Evolutionary conservation across 2,113 vertebrate species (phyloP).

Genomic region (Nibea coibor): DNA sequence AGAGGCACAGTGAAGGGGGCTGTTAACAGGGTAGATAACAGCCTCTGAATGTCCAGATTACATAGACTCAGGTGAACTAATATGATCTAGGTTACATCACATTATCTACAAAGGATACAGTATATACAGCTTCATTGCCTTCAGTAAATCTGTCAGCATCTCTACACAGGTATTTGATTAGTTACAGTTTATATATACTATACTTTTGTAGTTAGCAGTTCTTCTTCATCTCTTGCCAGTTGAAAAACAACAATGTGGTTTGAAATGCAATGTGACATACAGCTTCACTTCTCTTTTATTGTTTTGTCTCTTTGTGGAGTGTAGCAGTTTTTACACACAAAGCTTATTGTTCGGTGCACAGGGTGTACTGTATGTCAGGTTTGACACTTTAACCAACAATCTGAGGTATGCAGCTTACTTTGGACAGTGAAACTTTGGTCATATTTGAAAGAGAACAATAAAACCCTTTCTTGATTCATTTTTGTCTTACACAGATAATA

Average conservation of each 20-base stretch:
- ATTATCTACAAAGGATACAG: background rate
- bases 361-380: background rate
- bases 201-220: background rate
- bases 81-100: background rate
- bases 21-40: conserved; percentile 24
- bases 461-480: background rate
- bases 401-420: background rate
- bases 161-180: background rate
- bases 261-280: background rate
- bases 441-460: background rate
- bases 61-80: conserved; percentile 1
- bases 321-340: background rate
- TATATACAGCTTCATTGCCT: background rate
- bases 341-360: background rate
- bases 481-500: background rate
- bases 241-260: background rate
- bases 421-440: too few relatives aligned
- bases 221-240: too few relatives aligned
- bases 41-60: background rate
- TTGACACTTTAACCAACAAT: background rate
- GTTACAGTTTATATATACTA: background rate
- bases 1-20: background rate
- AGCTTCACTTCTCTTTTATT: conserved; percentile 9
- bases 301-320: background rate
- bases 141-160: background rate